Evolutionary conservation across 2,888 invertebrate genomes (phyloP), one percentile per base, ranked within the genome.

Genomic region (Villa cingulata): DNA sequence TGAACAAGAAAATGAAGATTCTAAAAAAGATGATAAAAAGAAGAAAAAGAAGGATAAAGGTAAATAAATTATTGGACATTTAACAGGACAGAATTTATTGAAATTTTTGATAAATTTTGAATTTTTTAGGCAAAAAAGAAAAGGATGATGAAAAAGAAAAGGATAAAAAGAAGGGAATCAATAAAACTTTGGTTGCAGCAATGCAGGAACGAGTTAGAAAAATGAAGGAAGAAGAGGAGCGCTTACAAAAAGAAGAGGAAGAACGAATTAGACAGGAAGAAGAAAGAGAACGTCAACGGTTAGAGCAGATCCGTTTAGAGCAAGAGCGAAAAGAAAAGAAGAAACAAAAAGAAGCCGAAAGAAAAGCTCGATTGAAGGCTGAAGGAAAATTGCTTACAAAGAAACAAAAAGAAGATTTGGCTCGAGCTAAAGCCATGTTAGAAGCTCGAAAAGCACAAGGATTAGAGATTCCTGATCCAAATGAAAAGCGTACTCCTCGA

Each of bases 371-470:
- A 61, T 74, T 92, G 57, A 96, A 96, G 68, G 89, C 88, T n/a
- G 96, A 96, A 71, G 97, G 97, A 3, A 96, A 92, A 70, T 73
- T 92, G 32, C 70, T 96, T 49, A 94, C 94, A 3, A 82, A 88
- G 0, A 94, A 94, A 66, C 94, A 98, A 64, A 94, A 90, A 64
- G 86, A 86, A 54, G 91, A 91, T 58, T 80, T 85, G 53, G 86
- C 87, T 0, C 75, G 92, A 55, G 90, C 91, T 9, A 86, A 89
- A 65, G 88, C 87, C 48, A 78, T 92, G 76, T 70, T 96, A 51
- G 90, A 92, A 45, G 83, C 86, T 2, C 72, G 92, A 37, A 90
- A 88, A 67, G 90, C 88, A 10, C 88, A 90, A 70, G 94, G 94
- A 50, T 71, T 87, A 23, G 85, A 83, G 61, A 72, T 90, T 51